These are phyloP conservation scores for Falco novaeseelandiae DNA, from an alignment of 2,797 vertebrate species.

Conservation along the genomic window DNA sequence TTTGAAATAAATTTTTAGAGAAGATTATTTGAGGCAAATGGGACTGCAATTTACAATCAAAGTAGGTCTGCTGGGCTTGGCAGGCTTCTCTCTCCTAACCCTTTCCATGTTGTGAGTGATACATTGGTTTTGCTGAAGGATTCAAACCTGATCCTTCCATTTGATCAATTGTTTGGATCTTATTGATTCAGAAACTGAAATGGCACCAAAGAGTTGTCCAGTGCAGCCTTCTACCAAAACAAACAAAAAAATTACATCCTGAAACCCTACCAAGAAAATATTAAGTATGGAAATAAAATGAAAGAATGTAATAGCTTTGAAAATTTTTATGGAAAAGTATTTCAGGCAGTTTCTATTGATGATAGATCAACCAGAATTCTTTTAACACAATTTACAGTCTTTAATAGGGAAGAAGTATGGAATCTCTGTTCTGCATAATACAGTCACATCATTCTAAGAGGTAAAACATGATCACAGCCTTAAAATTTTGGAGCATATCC, in stretches of 20 bases:
- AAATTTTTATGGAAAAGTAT: not conserved
- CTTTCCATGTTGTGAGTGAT: not conserved
- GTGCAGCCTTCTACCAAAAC: not conserved
- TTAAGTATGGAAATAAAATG: not conserved
- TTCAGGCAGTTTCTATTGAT: not conserved
- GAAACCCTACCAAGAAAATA: not conserved
- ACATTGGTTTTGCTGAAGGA: not conserved
- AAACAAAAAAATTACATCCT: no score
- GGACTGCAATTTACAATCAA: not conserved
- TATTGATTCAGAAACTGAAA: not conserved
- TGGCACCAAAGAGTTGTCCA: not conserved
- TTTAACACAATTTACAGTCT: not conserved
- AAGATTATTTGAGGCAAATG: not conserved
- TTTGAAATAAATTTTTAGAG: not conserved
- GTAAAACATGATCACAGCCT: not conserved
- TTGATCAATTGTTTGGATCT: not conserved
- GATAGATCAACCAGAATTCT: not conserved
- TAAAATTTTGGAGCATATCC: not conserved
- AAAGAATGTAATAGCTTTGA: not conserved
- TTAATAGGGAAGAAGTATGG: not conserved
- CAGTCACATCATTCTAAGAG: not conserved
- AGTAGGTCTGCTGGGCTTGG: not conserved
- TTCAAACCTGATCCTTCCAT: not conserved
- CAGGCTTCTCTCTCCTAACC: not conserved
- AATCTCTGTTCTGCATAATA: not conserved